Evolutionary conservation across 1,140 invertebrate genomes (phyloP).

Genomic region (Drusus annulatus): DNA sequence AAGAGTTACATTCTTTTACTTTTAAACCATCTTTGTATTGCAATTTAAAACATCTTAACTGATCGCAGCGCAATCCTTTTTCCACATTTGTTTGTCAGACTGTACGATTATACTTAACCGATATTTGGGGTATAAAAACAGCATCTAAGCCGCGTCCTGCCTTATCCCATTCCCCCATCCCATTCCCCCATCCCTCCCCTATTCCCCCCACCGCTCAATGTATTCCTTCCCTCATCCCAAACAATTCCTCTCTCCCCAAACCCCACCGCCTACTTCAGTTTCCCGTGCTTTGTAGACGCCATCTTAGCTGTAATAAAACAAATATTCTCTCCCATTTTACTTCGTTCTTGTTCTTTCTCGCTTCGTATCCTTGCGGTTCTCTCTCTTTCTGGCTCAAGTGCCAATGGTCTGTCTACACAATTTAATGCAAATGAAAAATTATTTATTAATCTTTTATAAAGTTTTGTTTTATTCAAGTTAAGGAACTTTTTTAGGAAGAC

Average conservation of each 20-base stretch:
- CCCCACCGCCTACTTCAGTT: neutral
- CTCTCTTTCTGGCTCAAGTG: conserved; percentile 22
- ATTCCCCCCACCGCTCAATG: neutral
- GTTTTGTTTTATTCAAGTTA: no score
- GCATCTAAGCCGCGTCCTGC: conserved; percentile 21
- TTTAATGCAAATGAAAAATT: no score
- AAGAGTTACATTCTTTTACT: no score
- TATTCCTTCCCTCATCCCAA: neutral
- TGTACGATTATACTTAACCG: neutral
- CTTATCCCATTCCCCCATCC: neutral
- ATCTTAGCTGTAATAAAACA: conserved; percentile 45
- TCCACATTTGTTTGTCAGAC: no score
- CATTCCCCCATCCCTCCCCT: no score
- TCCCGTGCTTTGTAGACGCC: conserved; percentile 38
- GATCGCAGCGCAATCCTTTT: no score
- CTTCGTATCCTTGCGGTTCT: conserved; percentile 35
- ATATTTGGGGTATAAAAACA: conserved; percentile 28
- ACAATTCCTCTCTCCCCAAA: neutral
- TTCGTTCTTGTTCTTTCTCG: conserved; percentile 37
- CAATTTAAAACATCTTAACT: no score
- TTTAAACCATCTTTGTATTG: no score
- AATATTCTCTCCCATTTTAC: conserved; percentile 43
- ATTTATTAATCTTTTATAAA: no score
- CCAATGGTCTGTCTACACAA: neutral
- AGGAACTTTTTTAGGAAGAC: no score